Evolutionary conservation across 2,888 invertebrate species (phyloP), one percentile per base, ranked within the genome.

Genomic region (Cheilosia vulpina): DNA sequence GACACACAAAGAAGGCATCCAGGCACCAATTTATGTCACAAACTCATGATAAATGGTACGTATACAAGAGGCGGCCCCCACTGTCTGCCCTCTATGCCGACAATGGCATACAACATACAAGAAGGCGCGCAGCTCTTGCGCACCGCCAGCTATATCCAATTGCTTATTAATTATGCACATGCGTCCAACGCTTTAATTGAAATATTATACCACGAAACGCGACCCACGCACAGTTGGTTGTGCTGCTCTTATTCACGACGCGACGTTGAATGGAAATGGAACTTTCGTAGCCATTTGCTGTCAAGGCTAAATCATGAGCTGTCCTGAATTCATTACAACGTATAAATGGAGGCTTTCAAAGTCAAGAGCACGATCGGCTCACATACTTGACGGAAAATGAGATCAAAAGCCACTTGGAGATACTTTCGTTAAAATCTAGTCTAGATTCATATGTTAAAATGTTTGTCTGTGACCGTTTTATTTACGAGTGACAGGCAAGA

Each of bases 131-230:
- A 82, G 43, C 55, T 55, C 41, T 60, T 47, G 17, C n/a, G 7
- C 31, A 34, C 47, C 15, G n/a, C n/a, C 27, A 57, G 50, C 45
- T 65, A 47, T 21, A 73, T 47, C 55, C 79, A 80, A 80, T 75
- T 80, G 75, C 80, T 80, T 84, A 84, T 84, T 84, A 84, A 84
- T 84, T 84, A 84, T 84, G 84, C 84, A 62, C 84, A 80, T 84
- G 80, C 79, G 84, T 80, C 83, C 79, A 69, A 84, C 73, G 83
- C 79, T 79, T 80, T 75, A 84, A 84, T 84, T 84, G 80, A 80
- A 84, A 84, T 84, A 75, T 79, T 84, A 80, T 80, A 82, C 84
- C 84, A 38, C 38, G 57, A 27, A 71, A 55, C 58, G 63, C 75
- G 41, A 65, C 80, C 84, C 79, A 84, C 84, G 73, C 84, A 55